These are phyloP conservation scores for Sphaerophoria rueppellii DNA, from an alignment of 2,888 invertebrate genomes.

Conservation along the genomic window DNA sequence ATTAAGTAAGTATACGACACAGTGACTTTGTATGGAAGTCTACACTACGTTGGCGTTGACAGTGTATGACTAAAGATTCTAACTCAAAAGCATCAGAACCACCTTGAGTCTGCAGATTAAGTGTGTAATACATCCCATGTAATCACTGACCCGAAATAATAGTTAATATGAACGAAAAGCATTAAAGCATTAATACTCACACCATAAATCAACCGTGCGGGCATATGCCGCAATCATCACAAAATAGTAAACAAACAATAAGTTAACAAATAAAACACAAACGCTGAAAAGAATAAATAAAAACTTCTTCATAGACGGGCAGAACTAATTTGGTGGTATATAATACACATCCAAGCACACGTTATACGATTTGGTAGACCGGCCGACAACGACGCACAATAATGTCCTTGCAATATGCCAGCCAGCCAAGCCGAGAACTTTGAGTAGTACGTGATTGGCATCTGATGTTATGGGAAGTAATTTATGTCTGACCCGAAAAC, in stretches of 20 bases:
- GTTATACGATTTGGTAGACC: not conserved
- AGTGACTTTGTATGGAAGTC: too few relatives aligned
- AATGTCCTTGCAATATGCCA: slow-evolving; percentile 66
- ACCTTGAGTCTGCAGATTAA: too few relatives aligned
- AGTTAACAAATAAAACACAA: slow-evolving; percentile 1
- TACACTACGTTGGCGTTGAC: too few relatives aligned
- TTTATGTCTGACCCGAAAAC: slow-evolving; percentile 72
- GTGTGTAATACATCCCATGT: not conserved
- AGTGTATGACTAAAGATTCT: too few relatives aligned
- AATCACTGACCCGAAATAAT: slow-evolving; percentile 59
- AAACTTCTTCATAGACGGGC: slow-evolving; percentile 3
- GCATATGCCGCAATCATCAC: slow-evolving; percentile 67
- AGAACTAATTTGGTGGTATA: slow-evolving; percentile 10
- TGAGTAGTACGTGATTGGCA: slow-evolving; percentile 72
- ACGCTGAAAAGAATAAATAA: slow-evolving; percentile 21
- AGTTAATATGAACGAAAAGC: slow-evolving; percentile 60
- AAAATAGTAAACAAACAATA: slow-evolving; percentile 8
- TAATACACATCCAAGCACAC: not conserved
- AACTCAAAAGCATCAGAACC: too few relatives aligned
- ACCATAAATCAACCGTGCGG: slow-evolving; percentile 68
- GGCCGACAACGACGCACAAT: too few relatives aligned
- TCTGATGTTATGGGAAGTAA: slow-evolving; percentile 65
- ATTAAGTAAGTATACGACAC: too few relatives aligned
- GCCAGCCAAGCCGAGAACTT: slow-evolving; percentile 64
- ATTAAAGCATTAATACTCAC: slow-evolving; percentile 59